Conservation (phyloP, 1,140 invertebrate genomes). For the Tenebrio molitor region DNA sequence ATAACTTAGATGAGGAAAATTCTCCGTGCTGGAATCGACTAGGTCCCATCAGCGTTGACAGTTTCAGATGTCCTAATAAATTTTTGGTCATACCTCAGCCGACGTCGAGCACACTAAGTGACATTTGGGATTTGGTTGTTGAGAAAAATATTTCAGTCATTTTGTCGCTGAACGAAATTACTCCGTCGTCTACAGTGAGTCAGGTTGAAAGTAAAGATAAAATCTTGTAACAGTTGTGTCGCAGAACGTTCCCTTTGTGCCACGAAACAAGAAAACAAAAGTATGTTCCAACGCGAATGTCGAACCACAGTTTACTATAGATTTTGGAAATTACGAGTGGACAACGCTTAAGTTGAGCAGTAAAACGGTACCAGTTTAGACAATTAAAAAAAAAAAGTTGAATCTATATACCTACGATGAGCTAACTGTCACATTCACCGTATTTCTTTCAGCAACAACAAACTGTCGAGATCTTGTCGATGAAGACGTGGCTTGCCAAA, state of each 20-base stretch:
- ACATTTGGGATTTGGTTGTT: constrained; percentile 75
- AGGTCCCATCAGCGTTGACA: constrained; percentile 54
- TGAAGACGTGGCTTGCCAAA: constrained; percentile 44
- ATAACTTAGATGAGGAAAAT: constrained; percentile 44
- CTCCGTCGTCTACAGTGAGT: no score
- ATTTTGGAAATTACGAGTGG: no score
- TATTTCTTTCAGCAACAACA: no score
- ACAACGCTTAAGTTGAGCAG: no score
- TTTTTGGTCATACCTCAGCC: constrained; percentile 69
- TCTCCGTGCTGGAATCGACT: constrained; percentile 28
- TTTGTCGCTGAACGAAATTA: constrained; percentile 68
- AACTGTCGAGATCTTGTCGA: constrained; percentile 45
- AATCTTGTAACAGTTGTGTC: constrained; percentile 51
- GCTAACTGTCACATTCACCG: no score
- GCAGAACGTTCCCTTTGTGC: no score
- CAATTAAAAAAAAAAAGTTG: no score
- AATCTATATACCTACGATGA: no score
- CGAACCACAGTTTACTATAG: no score
- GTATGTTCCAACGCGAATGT: no score
- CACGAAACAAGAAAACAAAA: no score
- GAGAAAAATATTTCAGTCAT: constrained; percentile 70
- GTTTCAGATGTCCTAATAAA: constrained; percentile 47
- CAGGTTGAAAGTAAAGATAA: constrained; percentile 58
- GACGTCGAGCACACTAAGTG: constrained; percentile 67
- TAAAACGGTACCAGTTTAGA: no score